A percentile compares a stretch with the other conserved stretches of the same genome.
Evolutionary conservation across 1,140 invertebrate species (phyloP).

Genomic region (Ceratina calcarata): DNA sequence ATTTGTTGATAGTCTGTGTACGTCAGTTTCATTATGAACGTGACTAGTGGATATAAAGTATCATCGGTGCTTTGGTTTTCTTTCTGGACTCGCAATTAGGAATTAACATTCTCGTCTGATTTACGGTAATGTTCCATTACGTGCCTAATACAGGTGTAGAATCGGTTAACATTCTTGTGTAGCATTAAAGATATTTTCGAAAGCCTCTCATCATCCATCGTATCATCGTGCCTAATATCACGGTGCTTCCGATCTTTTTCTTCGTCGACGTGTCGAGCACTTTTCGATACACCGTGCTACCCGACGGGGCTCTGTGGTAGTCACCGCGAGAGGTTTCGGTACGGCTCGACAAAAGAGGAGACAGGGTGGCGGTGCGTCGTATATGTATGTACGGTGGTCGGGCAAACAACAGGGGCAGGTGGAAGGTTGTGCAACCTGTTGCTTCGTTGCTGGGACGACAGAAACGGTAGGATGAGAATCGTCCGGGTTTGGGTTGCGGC

Average conservation of each 20-base stretch:
- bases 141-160: slow-evolving; percentile 19
- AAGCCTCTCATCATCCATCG: slow-evolving; percentile 29
- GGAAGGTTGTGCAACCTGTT: slow-evolving; percentile 70
- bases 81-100: too few relatives aligned
- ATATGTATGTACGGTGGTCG: slow-evolving; percentile 59
- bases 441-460: slow-evolving; percentile 59
- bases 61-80: too few relatives aligned
- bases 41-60: too few relatives aligned
- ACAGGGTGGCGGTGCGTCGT: slow-evolving; percentile 8
- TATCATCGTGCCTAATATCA: slow-evolving; percentile 39
- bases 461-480: slow-evolving; percentile 58
- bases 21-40: too few relatives aligned
- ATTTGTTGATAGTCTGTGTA: too few relatives aligned
- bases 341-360: slow-evolving; percentile 38
- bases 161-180: slow-evolving; percentile 17
- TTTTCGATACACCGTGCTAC: slow-evolving; percentile 59
- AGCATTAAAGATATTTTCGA: too few relatives aligned
- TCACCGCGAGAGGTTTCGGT: slow-evolving; percentile 7
- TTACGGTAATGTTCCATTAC: not conserved
- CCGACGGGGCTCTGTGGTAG: slow-evolving; percentile 11
- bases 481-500: slow-evolving; percentile 57
- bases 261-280: slow-evolving; percentile 47
- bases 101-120: too few relatives aligned
- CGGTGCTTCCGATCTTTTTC: slow-evolving; percentile 5
- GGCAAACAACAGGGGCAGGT: slow-evolving; percentile 71